Percentiles rank a stretch among this genome's conserved stretches.
Evolutionary conservation across 1,140 invertebrate genomes (phyloP).

Genomic region (Eubasilissa regina): DNA sequence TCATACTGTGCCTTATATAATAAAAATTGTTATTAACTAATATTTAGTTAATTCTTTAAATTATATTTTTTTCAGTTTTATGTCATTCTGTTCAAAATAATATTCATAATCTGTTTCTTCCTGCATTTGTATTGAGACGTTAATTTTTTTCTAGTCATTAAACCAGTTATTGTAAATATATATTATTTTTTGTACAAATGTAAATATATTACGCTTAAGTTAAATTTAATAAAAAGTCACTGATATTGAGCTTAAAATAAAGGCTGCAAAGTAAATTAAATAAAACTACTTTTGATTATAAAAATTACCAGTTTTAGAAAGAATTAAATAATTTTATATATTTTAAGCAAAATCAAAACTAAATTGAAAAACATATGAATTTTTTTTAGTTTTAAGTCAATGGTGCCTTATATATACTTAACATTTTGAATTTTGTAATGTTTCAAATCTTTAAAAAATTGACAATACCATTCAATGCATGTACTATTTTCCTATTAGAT

Average conservation of each 20-base stretch:
- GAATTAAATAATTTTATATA: neutral
- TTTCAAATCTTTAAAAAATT: neutral
- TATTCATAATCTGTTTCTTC: conserved; percentile 3
- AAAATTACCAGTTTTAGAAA: neutral
- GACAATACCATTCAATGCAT: neutral
- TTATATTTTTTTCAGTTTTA: no score
- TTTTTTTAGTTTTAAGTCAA: neutral
- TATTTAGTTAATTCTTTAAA: no score
- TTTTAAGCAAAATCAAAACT: neutral
- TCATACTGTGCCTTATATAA: neutral
- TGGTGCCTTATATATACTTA: neutral
- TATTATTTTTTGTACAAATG: conserved; percentile 35
- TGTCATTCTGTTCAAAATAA: no score
- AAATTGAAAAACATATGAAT: neutral
- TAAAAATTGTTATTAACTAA: neutral
- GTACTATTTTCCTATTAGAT: conserved; percentile 54
- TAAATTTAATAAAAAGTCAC: neutral
- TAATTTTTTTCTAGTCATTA: conserved; percentile 56
- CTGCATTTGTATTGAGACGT: conserved; percentile 43
- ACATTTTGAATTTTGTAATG: neutral
- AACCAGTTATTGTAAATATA: conserved; percentile 55
- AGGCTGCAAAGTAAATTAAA: neutral
- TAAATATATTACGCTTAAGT: neutral
- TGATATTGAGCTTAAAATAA: neutral
- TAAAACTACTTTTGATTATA: neutral